Evolutionary conservation across 2,888 invertebrate genomes (phyloP), one percentile per base, ranked within the genome.

Genomic region (Orthosia gothica): DNA sequence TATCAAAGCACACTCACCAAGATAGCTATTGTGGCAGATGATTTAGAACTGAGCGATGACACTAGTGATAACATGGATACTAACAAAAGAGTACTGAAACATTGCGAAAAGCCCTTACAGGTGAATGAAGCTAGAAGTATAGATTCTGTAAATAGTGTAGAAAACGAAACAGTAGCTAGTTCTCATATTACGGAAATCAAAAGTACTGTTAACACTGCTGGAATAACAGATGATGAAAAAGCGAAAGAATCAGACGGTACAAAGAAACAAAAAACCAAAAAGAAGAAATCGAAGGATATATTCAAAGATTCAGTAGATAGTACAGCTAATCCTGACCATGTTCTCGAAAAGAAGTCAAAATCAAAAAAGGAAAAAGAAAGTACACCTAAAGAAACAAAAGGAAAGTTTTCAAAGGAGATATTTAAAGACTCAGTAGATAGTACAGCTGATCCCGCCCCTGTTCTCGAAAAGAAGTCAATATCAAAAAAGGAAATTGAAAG

Each of bases 31-130:
- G 92, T 96, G 57, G 94, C 91, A 85, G 92, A 91, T 50, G 96
- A 96, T 90, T 92, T 96, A 85, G 92, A 94, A 83, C 87, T 96
- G 75, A 96, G 96, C 87, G 96, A 96, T 77, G 96, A 95, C 79
- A 92, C 89, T 59, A 92, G 90, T 79, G 95, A 95, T 81, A 89
- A 89, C 79, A 79, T 78, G 47, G 91, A 91, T 61, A 62, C 76
- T 63, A 66, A 68, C 16, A 76, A 45, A 68, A 68, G 13, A 32
- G 15, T 72, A 23, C 32, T 52, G 18, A 76, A 71, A 61, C 32
- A 32, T n/a, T 49, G n/a, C 9, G 59, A 66, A 18, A 47, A 40
- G 13, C 47, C 62, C 2, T n/a, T 64, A 52, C 64, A 52, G 47
- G 32, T 12, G 4, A 66, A 55, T 9, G 45, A 61, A 58, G 11